Evolutionary conservation across 2,113 vertebrate genomes (phyloP).

Genomic region (Etia nguti): DNA sequence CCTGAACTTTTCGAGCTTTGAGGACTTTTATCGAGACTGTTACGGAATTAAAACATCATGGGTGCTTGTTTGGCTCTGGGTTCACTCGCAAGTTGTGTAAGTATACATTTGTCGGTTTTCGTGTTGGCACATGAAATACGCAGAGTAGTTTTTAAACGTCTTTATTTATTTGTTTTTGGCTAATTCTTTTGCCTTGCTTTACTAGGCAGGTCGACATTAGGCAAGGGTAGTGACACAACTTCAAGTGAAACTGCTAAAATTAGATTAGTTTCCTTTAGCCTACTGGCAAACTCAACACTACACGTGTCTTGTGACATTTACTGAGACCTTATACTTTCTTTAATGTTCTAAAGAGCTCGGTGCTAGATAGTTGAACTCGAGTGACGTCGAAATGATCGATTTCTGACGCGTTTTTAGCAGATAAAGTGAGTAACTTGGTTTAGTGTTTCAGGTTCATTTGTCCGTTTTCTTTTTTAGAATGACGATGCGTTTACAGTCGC

Average conservation of each 20-base stretch:
- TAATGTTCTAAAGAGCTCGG: not conserved
- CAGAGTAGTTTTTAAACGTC: not conserved
- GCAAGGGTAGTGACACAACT: not conserved
- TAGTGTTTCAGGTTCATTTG: not conserved
- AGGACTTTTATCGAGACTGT: not conserved
- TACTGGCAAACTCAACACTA: not conserved
- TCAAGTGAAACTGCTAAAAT: not conserved
- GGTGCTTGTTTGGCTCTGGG: constrained; percentile 85
- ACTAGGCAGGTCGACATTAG: not conserved
- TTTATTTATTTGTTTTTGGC: not conserved
- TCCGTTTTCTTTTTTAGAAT: not conserved
- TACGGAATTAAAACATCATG: constrained; percentile 58
- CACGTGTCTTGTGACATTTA: not conserved
- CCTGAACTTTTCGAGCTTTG: not conserved
- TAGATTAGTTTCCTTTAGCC: not conserved
- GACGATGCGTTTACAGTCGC: not conserved
- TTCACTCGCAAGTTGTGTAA: constrained; percentile 86
- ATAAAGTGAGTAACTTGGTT: not conserved
- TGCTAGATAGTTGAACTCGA: not conserved
- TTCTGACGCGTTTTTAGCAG: not conserved
- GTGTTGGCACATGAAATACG: not conserved
- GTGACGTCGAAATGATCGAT: not conserved
- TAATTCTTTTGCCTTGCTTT: not conserved
- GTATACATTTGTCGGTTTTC: constrained; percentile 38
- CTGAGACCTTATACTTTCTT: not conserved